Evolutionary conservation across 2,888 invertebrate species (phyloP), one percentile per base, ranked within the genome.

Genomic region (Entomobrya multifasciata): DNA sequence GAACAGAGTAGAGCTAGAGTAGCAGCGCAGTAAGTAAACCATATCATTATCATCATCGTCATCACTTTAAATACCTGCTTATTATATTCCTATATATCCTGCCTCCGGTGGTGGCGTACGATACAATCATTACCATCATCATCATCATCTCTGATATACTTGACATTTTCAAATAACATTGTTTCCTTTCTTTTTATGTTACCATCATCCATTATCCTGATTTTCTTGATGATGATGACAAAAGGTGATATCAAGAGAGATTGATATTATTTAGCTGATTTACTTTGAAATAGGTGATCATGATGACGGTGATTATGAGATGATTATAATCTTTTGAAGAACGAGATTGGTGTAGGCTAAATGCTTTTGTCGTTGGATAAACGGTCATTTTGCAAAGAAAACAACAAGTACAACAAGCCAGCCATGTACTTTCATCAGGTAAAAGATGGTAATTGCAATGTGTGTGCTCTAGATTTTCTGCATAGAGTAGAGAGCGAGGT

Each of bases 91-190:
- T 5, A 15, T 6, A 15, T n/a, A 62, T 27, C n/a, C n/a, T 30
- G 62, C 62, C 62, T 27, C 62, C 62, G 62, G 62, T 62, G 27
- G 62, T 62, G n/a, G n/a, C n/a, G n/a, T n/a, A n/a, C n/a, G n/a
- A n/a, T n/a, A 30, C 62, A 62, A n/a, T n/a, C n/a, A n/a, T n/a
- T n/a, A n/a, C n/a, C n/a, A n/a, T n/a, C n/a, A n/a, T n/a, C n/a
- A n/a, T n/a, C n/a, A 62, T 62, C 30, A 62, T 30, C n/a, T 8
- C 13, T 13, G 25, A 27, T 62, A 62, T 30, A 62, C 62, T 62
- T 62, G 62, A 62, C 62, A 62, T 57, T 62, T 62, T 62, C 0
- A 62, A 62, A 62, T 10, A 62, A 17, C 27, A 10, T n/a, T 25
- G 57, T 57, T 57, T 13, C 25, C 11, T 25, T 15, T 55, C 11